These are phyloP conservation scores for Miichthys miiuy DNA, from an alignment of 2,797 vertebrate genomes.

Conservation along the genomic window DNA sequence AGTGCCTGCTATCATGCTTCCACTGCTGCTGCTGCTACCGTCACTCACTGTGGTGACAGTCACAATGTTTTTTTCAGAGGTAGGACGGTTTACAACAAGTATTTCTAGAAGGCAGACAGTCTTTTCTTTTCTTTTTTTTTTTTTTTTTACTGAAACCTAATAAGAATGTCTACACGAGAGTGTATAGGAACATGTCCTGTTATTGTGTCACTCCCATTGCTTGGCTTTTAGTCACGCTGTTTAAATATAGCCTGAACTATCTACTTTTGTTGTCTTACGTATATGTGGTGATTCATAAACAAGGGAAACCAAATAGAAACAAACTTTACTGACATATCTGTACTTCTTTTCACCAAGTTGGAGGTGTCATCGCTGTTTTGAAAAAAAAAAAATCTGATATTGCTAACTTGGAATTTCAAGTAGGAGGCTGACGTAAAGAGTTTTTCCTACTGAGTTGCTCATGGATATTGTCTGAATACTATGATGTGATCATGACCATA, in stretches of 20 bases:
- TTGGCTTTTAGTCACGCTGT: not conserved
- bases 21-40: not conserved
- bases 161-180: not conserved
- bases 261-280: not conserved
- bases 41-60: conserved; percentile 30
- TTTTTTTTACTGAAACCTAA: not conserved
- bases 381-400: too few species aligned
- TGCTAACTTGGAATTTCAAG: too few species aligned
- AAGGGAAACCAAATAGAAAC: not conserved
- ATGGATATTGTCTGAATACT: too few species aligned
- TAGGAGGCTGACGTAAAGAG: too few species aligned
- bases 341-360: not conserved
- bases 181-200: too few species aligned
- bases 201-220: too few species aligned
- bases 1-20: not conserved
- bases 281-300: not conserved
- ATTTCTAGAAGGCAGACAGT: not conserved
- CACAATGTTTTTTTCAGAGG: conserved; percentile 12
- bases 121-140: not conserved
- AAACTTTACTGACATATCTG: not conserved
- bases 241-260: not conserved
- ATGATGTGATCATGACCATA: too few species aligned
- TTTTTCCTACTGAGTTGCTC: too few species aligned
- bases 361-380: not conserved
- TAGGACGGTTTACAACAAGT: not conserved